Conservation (phyloP, 2,113 vertebrate species). For the Elgaria multicarinata region DNA sequence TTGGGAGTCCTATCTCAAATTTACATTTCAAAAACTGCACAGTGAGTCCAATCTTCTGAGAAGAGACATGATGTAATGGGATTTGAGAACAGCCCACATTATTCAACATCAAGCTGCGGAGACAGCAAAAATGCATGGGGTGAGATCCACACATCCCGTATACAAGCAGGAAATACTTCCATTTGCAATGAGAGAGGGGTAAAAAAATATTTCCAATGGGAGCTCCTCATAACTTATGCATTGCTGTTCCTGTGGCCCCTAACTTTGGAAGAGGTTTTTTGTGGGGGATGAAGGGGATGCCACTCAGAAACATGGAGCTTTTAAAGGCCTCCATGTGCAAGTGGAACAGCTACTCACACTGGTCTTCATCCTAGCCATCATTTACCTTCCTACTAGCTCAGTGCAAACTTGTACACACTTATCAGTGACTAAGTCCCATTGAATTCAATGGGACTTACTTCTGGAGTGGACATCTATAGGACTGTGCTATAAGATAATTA, state of each 20-base stretch:
- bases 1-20: background rate
- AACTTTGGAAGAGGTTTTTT: background rate
- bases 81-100: background rate
- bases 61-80: background rate
- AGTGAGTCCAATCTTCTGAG: background rate
- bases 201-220: background rate
- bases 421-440: background rate
- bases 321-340: background rate
- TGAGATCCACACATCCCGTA: background rate
- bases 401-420: background rate
- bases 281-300: background rate
- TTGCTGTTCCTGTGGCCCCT: no score
- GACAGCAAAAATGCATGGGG: background rate
- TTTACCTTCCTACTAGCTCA: background rate
- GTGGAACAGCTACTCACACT: background rate
- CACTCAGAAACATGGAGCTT: background rate
- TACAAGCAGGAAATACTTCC: background rate
- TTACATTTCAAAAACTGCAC: background rate
- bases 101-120: background rate
- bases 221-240: background rate
- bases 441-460: background rate
- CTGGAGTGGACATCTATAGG: background rate
- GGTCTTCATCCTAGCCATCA: background rate
- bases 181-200: no score
- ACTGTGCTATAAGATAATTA: background rate